phyloP scores from a whole-genome alignment of 2,888 invertebrate species.

The Eucriotettix oculatus region DNA sequence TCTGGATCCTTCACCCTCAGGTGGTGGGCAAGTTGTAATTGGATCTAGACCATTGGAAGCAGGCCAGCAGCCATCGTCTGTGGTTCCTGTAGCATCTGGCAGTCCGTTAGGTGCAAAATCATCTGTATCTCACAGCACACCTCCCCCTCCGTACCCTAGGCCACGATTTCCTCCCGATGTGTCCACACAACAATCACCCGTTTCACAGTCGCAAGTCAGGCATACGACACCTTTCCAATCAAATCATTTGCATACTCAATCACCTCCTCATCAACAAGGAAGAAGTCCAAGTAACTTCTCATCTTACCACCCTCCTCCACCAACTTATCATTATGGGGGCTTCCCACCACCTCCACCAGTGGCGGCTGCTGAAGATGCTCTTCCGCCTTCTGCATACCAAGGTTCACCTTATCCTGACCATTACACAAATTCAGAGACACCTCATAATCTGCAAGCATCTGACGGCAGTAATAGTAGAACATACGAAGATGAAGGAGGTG shows the following conservation, averaged over 20 bases:
- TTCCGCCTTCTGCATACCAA: conserved; percentile 25
- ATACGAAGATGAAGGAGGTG: conserved; percentile 34
- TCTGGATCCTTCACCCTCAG: conserved; percentile 35
- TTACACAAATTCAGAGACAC: conserved; percentile 11
- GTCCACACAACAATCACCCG: not conserved
- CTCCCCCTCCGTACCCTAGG: conserved; percentile 20
- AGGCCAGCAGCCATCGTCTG: conserved; percentile 18
- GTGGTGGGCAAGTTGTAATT: conserved; percentile 32
- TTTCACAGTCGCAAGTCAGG: conserved; percentile 1
- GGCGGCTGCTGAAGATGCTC: conserved; percentile 25
- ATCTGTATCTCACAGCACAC: conserved; percentile 15
- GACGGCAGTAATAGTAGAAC: conserved; percentile 23
- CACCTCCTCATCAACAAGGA: conserved; percentile 3
- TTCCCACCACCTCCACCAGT: conserved; percentile 26
- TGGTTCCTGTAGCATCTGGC: conserved; percentile 26
- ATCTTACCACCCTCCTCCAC: conserved; percentile 30
- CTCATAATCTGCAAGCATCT: conserved; percentile 9
- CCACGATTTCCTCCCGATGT: conserved; percentile 5
- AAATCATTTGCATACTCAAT: conserved; percentile 5
- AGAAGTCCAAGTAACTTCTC: conserved; percentile 22
- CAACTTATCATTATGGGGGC: conserved; percentile 29
- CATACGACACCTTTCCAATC: conserved; percentile 1
- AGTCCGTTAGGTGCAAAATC: conserved; percentile 20
- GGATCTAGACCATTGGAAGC: conserved; percentile 10
- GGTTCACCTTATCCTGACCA: conserved; percentile 22